Evolutionary conservation across 1,140 invertebrate genomes (phyloP), one percentile per base, ranked within the genome.

Genomic region (Harpegnathos saltator): DNA sequence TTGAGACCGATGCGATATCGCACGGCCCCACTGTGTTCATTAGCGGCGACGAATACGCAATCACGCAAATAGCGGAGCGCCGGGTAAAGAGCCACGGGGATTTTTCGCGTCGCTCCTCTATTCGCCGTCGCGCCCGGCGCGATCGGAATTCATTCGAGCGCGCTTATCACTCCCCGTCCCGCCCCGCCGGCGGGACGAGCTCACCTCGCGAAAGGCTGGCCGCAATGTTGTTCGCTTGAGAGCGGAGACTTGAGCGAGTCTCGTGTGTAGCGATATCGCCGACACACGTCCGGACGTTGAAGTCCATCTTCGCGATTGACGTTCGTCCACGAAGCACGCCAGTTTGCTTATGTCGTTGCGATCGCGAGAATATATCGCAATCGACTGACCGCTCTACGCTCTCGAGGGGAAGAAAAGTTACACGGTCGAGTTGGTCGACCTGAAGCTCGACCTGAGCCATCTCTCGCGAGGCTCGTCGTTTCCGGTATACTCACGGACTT

Each of bases 1-100:
- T 80, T 80, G 75, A 69, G 75, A 80, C 65, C 33, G 65, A 80
- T 69, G 75, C 75, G 54, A 71, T n/a, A n/a, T 80, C 75, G 75
- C 19, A 58, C n/a, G n/a, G n/a, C n/a, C 22, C 52, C 22, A 58
- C 63, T 44, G 74, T 24, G 63, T 80, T 69, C 63, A 38, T 80
- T 69, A 69, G 75, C 54, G 3, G 52, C 52, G 58, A 58, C 33
- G 50, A 69, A 78, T 29, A 19, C 33, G 22, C 52, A 26, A 22
- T 26, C 52, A 44, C 38, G 38, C 38, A 44, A 44, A 44, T 44
- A 9, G 38, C 38, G 38, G 38, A 44, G 7, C 33, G 7, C 15
- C 19, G 22, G 33, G 26, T 22, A 58, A 68, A 77, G 56, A 78
- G 52, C 22, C 26, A 44, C 7, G 12, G 15, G 12, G 12, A 0